phyloP scores from a whole-genome alignment of 2,113 vertebrate genomes.

The Papio anubis region DNA sequence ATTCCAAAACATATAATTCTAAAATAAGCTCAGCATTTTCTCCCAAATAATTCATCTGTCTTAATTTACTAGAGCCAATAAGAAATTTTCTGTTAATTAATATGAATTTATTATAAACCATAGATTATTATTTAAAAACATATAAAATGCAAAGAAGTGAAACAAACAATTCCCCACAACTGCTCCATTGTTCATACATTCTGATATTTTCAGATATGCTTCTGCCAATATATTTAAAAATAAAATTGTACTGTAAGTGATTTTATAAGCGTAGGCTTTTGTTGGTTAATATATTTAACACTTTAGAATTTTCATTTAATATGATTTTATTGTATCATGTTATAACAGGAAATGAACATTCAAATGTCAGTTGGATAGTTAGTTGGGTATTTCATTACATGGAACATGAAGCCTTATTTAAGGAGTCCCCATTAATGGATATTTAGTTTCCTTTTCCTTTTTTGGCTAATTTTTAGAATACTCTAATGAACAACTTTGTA shows the following conservation, averaged over 20 bases:
- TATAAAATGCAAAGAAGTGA: not conserved
- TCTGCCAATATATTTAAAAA: conserved; percentile 10
- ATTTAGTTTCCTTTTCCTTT: not conserved
- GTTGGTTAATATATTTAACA: not conserved
- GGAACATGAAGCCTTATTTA: not conserved
- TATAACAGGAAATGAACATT: not conserved
- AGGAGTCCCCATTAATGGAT: not conserved
- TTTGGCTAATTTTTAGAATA: not conserved
- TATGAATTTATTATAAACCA: not conserved
- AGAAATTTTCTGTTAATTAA: not conserved
- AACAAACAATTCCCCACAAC: not conserved
- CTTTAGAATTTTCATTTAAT: conserved; percentile 15
- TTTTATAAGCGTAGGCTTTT: not conserved
- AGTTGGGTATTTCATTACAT: not conserved
- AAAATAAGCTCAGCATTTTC: not conserved
- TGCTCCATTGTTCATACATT: not conserved
- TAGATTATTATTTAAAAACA: not conserved
- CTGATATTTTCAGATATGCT: not conserved
- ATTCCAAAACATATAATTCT: not conserved
- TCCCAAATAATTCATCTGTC: not conserved
- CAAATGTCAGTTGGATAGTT: not conserved
- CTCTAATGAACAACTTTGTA: not conserved
- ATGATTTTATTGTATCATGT: not conserved
- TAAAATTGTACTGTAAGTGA: not conserved
- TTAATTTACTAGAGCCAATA: not conserved